Evolutionary conservation across 2,888 invertebrate genomes (phyloP).

Genomic region (Caenorhabditis afra): DNA sequence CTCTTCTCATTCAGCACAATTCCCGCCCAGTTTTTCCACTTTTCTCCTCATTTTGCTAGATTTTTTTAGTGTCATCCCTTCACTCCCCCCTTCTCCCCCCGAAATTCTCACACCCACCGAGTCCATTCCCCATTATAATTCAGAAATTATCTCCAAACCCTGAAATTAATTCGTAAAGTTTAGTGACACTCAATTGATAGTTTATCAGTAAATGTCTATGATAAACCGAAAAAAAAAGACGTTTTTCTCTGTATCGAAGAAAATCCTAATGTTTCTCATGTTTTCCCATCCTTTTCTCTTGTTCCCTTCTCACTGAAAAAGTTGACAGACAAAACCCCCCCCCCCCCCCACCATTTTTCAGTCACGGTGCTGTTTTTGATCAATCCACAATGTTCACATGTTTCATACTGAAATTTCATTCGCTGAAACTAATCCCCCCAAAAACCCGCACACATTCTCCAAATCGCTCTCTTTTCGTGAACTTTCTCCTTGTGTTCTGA

Average conservation of each 20-base stretch:
- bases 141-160: too few species aligned
- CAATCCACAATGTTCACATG: background rate
- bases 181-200: too few species aligned
- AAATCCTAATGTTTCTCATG: constrained; percentile 9
- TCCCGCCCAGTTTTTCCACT: constrained; percentile 10
- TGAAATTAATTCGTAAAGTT: too few species aligned
- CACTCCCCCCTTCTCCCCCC: constrained; percentile 21
- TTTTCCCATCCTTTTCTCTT: constrained; percentile 1
- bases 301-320: background rate
- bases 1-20: constrained; percentile 6
- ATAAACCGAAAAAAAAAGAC: too few species aligned
- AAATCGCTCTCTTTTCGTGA: background rate
- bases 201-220: too few species aligned
- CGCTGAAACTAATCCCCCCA: background rate
- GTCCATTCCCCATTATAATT: too few species aligned
- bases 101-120: background rate
- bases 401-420: constrained; percentile 1
- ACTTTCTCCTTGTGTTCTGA: too few species aligned
- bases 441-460: background rate
- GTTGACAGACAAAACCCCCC: too few species aligned
- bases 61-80: constrained; percentile 10
- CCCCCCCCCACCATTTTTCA: background rate
- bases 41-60: background rate
- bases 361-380: constrained; percentile 10
- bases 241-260: too few species aligned